Evolutionary conservation across 2,113 vertebrate species (phyloP).

Genomic region (Protobothrops flavoviridis): DNA sequence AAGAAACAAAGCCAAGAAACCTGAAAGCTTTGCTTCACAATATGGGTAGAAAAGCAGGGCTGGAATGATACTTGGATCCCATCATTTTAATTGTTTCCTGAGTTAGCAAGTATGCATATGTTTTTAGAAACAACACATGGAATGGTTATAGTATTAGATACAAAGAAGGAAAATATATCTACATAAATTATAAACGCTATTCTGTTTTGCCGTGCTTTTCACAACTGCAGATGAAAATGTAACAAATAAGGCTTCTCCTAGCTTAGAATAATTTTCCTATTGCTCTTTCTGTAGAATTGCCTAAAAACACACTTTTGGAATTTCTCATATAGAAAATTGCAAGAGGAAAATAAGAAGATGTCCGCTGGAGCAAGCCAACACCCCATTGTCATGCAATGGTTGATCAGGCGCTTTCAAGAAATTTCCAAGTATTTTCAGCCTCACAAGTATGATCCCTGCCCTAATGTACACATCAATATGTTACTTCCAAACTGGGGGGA

Average conservation of each 20-base stretch:
- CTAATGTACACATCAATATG: background rate
- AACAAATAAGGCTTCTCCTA: background rate
- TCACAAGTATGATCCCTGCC: background rate
- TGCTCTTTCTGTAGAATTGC: background rate
- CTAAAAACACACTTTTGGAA: background rate
- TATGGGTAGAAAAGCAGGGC: conserved; percentile 33
- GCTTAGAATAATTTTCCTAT: background rate
- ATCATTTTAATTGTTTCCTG: conserved; percentile 38
- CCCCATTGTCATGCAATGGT: background rate
- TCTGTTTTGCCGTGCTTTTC: background rate
- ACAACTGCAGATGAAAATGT: background rate
- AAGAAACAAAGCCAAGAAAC: conserved; percentile 59
- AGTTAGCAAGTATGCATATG: conserved; percentile 1
- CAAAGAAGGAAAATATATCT: conserved; percentile 37
- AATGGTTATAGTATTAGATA: background rate
- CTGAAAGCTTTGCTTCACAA: conserved; percentile 38
- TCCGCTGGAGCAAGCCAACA: background rate
- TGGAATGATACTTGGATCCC: conserved; percentile 45
- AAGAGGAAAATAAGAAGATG: background rate
- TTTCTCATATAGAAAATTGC: background rate
- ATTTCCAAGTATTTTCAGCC: background rate
- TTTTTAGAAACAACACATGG: background rate
- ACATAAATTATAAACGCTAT: conserved; percentile 18
- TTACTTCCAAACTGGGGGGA: background rate
- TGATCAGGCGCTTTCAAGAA: background rate